These are phyloP conservation scores for Ennomos erosarius DNA, from an alignment of 2,888 invertebrate species.

Conservation along the genomic window DNA sequence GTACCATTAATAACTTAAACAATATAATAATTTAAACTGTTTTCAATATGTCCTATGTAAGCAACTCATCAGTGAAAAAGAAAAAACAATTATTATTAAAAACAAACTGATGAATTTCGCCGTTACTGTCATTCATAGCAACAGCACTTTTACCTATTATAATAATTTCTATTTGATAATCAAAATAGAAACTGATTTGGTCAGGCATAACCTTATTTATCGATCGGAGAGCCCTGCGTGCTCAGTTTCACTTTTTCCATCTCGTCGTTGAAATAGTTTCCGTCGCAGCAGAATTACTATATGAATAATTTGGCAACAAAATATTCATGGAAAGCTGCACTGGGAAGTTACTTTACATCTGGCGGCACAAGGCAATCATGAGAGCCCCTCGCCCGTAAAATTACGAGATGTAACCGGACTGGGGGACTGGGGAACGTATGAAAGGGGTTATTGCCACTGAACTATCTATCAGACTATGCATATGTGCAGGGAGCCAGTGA, in stretches of 20 bases:
- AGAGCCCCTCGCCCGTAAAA: conserved; percentile 76
- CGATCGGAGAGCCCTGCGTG: conserved; percentile 24
- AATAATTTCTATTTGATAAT: conserved; percentile 2
- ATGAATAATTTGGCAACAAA: conserved; percentile 44
- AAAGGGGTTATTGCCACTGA: conserved; percentile 82
- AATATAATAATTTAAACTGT: too few relatives aligned
- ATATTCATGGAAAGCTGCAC: conserved; percentile 34
- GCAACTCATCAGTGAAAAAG: too few relatives aligned
- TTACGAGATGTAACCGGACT: conserved; percentile 74
- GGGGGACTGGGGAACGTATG: conserved; percentile 63
- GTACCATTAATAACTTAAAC: too few relatives aligned
- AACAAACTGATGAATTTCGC: too few relatives aligned
- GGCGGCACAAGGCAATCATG: conserved; percentile 66
- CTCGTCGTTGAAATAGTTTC: conserved; percentile 33
- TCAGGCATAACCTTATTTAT: conserved; percentile 34
- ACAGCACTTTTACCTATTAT: too few relatives aligned
- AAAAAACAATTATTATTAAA: too few relatives aligned
- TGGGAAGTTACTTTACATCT: conserved; percentile 47
- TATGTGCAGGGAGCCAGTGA: conserved; percentile 80
- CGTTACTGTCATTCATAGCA: too few relatives aligned
- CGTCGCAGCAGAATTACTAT: conserved; percentile 33
- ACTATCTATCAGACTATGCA: conserved; percentile 72
- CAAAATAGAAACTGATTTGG: conserved; percentile 15
- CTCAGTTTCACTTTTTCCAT: conserved; percentile 43
- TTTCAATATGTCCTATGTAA: too few relatives aligned